Base-by-base conservation (phyloP, 2,797 vertebrate genomes). In the Amblyopsis hoosieri region DNA sequence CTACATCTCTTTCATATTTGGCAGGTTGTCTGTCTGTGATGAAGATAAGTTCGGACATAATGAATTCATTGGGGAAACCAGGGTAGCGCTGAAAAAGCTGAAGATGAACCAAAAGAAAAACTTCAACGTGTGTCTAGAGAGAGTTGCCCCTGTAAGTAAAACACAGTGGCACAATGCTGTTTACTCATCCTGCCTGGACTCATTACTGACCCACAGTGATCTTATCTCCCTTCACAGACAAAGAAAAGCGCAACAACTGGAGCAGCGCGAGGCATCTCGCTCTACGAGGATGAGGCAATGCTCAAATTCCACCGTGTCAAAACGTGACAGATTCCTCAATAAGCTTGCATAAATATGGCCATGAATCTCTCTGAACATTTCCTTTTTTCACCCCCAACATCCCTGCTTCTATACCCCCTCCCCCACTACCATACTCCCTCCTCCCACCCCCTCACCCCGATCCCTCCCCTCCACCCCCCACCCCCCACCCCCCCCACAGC, bases 1-100 rank as follows among this genome's bases (percentile, higher is more conserved):
- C 68, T 42, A 11, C 6, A 19, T 45, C 33, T 45, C 31, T 31
- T 68, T 58, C 62, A 17, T 56, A 76, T 66, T 75, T 23, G 51
- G 12, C 87, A 98, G 97, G 91, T 91, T 99, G 77, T 99, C 97
- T 0, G 97, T 99, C 64, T 98, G 96, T 1, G 97, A 99, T 4
- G 97, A 99, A 78, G 97, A 99, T 87, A 98, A 98, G 77, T 98
- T 99, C 11, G 97, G 97, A 57, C 97, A 99, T 67, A 99, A 98
- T 1, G 97, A 99, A 75, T 99, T 99, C 47, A 98, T 99, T 0
- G 97, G 97, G 1, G 97, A 99, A 91, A 98, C 96, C n/a, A 85
- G 97, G 72, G 94, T 99, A 79, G 94, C 96, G 0, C 90, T 99
- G 81, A 98, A 98, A 90, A 98, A 98, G 51, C 84, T 99, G 79